Conservation (phyloP, 2,113 vertebrate species). For the Pavo muticus region DNA sequence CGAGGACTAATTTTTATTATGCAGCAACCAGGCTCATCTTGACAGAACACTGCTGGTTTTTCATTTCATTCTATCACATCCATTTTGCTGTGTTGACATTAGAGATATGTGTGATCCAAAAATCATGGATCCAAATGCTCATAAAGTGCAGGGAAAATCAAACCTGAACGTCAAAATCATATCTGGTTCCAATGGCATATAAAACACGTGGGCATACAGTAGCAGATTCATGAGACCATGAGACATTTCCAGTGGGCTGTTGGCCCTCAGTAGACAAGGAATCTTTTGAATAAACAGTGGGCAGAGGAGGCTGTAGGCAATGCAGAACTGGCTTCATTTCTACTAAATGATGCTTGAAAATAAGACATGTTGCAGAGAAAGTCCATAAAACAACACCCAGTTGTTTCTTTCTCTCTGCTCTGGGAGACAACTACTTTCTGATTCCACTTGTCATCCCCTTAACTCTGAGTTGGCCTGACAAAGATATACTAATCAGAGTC, state of each 20-base stretch:
- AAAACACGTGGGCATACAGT: background rate
- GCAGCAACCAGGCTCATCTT: background rate
- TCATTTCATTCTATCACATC: background rate
- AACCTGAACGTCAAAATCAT: background rate
- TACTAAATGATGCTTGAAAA: background rate
- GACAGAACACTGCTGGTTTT: conserved; percentile 23
- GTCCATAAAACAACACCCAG: background rate
- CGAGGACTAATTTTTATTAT: conserved; percentile 39
- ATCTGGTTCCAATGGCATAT: background rate
- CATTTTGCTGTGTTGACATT: conserved; percentile 19
- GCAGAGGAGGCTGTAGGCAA: background rate
- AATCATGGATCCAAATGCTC: background rate
- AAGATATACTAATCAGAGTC: background rate
- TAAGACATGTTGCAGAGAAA: background rate
- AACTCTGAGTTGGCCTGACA: background rate
- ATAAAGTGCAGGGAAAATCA: background rate
- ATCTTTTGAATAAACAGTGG: background rate
- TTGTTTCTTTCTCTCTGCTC: background rate
- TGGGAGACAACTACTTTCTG: background rate
- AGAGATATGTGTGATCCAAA: background rate
- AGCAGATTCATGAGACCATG: background rate
- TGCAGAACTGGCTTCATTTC: background rate
- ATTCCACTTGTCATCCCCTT: background rate
- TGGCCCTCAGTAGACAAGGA: background rate
- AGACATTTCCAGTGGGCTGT: background rate